Evolutionary conservation across 2,888 invertebrate genomes (phyloP), one percentile per base, ranked within the genome.

Genomic region (Drosophila paranaensis): DNA sequence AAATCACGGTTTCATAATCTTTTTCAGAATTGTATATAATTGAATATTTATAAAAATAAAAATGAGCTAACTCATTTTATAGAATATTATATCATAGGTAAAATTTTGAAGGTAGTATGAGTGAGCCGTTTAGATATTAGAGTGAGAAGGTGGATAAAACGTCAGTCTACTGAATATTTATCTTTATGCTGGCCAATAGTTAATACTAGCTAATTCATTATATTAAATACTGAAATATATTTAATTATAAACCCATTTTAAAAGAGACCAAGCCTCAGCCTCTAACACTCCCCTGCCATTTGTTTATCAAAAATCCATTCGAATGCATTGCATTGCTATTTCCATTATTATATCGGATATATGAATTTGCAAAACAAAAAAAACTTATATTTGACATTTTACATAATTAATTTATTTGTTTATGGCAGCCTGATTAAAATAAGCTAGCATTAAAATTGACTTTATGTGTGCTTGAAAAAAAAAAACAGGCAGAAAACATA

Each of bases 381-480:
- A 39, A 27, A 57, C 20, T 14, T 11, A 27, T 13, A 14, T 39
- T 27, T 60, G 33, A 40, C 53, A 60, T 60, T 51, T 53, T 53
- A 40, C 60, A 53, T 60, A 53, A 60, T 60, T 54, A 42, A 53
- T 53, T 42, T 20, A 42, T 60, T 13, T 54, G 54, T 14, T 60
- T 39, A 14, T 40, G 53, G 30, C 40, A 60, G 27, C 2, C 37
- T 20, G 51, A 39, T 39, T 60, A 60, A 50, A 60, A 37, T 53
- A 40, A 20, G 50, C 37, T 30, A 13, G 20, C 5, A 40, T 33
- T 33, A 40, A 60, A 50, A 39, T 10, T 14, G 25, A n/a, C 27
- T 51, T 40, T 60, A 30, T 11, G 10, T 30, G 13, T 8, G 30
- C 2, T 16, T 37, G 13, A 45, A 25, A 37, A 20, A 46, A 11